phyloP scores from a whole-genome alignment of 2,888 invertebrate genomes.

The Xanthia icteritia region DNA sequence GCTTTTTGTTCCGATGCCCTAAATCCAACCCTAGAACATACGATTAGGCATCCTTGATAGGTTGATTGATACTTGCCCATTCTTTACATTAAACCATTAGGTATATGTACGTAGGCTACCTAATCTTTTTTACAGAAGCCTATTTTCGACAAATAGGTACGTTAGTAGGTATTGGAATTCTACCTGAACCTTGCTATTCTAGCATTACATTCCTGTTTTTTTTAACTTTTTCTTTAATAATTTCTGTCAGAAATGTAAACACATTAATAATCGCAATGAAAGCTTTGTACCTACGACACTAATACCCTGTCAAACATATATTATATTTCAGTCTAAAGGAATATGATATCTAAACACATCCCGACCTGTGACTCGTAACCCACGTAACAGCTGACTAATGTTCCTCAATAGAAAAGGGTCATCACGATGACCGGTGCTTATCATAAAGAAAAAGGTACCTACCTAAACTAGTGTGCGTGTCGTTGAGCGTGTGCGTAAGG shows the following conservation, averaged over 20 bases:
- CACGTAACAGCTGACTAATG: conserved; percentile 42
- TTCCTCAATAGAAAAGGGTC: conserved; percentile 36
- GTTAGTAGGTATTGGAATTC: background rate
- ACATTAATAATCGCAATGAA: conserved; percentile 11
- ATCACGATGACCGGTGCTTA: conserved; percentile 39
- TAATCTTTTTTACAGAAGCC: background rate
- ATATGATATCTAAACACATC: conserved; percentile 18
- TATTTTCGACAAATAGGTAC: background rate
- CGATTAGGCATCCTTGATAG: no score
- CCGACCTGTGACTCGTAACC: conserved; percentile 25
- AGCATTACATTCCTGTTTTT: background rate
- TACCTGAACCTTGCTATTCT: background rate
- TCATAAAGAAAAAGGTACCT: conserved; percentile 28
- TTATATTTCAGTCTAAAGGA: background rate
- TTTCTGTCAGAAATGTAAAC: background rate
- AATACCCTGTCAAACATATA: conserved; percentile 30
- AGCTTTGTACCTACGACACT: conserved; percentile 34
- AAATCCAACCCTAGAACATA: background rate
- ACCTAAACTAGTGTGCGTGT: conserved; percentile 6
- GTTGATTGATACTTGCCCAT: background rate
- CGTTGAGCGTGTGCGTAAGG: conserved; percentile 28
- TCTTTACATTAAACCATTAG: background rate
- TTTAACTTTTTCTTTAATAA: background rate
- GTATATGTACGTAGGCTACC: background rate
- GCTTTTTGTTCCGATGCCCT: background rate